Evolutionary conservation across 2,797 vertebrate species (phyloP).

Genomic region (Merluccius polli): DNA sequence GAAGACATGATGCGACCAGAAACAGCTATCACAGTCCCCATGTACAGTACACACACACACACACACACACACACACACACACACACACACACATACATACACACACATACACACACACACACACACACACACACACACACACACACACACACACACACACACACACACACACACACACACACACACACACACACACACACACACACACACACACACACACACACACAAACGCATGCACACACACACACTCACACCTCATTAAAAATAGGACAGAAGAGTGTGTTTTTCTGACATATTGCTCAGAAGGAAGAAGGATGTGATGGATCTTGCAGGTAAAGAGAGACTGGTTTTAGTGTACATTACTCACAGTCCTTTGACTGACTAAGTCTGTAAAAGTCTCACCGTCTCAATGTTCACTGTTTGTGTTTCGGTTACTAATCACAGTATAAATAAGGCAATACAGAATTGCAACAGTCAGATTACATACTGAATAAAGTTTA

Average conservation of each 20-base stretch:
- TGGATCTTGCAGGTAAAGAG: background rate
- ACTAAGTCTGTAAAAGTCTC: background rate
- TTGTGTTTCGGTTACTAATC: background rate
- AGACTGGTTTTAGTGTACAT: background rate
- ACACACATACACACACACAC: background rate
- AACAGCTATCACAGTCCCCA: background rate
- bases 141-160: background rate
- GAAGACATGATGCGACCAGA: background rate
- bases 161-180: background rate
- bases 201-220: background rate
- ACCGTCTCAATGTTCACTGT: background rate
- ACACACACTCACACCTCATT: background rate
- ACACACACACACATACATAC: background rate
- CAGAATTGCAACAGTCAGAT: background rate
- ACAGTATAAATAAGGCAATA: background rate
- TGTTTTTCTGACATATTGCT: background rate
- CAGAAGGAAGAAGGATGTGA: background rate
- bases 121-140: background rate
- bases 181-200: background rate
- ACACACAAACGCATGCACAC: background rate
- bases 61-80: background rate
- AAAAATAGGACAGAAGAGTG: background rate
- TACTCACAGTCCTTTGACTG: background rate
- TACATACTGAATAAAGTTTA: background rate
- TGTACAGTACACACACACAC: background rate